Evolutionary conservation across 2,113 vertebrate genomes (phyloP).

Genomic region (Osmerus mordax): DNA sequence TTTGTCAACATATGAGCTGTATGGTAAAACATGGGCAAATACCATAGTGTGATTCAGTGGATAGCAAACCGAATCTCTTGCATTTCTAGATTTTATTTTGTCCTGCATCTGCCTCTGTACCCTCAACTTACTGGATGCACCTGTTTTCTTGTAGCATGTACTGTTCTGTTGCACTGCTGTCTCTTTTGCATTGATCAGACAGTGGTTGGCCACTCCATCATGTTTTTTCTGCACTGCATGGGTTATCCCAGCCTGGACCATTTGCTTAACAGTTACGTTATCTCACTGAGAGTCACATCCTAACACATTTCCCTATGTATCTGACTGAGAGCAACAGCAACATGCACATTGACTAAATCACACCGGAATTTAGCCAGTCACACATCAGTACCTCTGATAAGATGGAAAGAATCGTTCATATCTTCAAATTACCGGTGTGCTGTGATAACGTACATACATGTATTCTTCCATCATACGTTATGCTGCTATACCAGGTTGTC

Average conservation of each 20-base stretch:
- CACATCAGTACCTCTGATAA: neutral
- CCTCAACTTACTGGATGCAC: neutral
- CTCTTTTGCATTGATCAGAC: neutral
- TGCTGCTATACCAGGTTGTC: too few relatives aligned
- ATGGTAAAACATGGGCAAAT: too few relatives aligned
- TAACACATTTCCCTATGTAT: conserved; percentile 31
- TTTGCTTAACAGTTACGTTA: conserved; percentile 65
- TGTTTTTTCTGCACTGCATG: conserved; percentile 32
- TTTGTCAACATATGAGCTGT: too few relatives aligned
- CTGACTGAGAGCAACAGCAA: conserved; percentile 7
- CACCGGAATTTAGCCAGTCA: conserved; percentile 12
- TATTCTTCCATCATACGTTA: too few relatives aligned
- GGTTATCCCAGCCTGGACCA: conserved; percentile 37
- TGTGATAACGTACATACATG: too few relatives aligned
- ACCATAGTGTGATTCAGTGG: too few relatives aligned
- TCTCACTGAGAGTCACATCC: conserved; percentile 21
- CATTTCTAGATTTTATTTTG: too few relatives aligned
- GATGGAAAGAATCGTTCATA: neutral
- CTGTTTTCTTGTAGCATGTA: too few relatives aligned
- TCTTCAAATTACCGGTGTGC: neutral
- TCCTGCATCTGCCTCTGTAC: too few relatives aligned
- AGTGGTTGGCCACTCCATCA: conserved; percentile 24
- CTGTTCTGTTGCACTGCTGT: too few relatives aligned
- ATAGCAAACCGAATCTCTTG: too few relatives aligned
- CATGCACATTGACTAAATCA: conserved; percentile 6